phyloP scores from a whole-genome alignment of 2,113 vertebrate genomes.

The Maccullochella peelii region DNA sequence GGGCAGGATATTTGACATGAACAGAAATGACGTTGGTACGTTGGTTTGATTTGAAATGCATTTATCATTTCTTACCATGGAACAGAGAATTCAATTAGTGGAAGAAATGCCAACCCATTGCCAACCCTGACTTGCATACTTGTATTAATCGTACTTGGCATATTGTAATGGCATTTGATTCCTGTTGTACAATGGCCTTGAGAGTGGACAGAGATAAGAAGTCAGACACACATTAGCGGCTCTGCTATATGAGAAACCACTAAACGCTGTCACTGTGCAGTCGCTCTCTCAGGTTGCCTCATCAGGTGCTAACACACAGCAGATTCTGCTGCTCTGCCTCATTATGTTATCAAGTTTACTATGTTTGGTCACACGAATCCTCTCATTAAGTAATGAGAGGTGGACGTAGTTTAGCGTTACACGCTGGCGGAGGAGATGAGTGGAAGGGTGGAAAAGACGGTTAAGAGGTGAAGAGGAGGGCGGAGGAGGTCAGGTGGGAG shows the following conservation, averaged over 20 bases:
- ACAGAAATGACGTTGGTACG: no score
- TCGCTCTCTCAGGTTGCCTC: constrained; percentile 62
- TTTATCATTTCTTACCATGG: not conserved
- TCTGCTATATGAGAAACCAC: constrained; percentile 45
- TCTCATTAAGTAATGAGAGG: constrained; percentile 73
- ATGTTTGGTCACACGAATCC: constrained; percentile 54
- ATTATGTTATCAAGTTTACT: constrained; percentile 76
- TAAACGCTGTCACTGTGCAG: constrained; percentile 16
- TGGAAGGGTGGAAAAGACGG: constrained; percentile 26
- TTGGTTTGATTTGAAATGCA: not conserved
- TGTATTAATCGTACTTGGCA: not conserved
- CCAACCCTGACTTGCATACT: not conserved
- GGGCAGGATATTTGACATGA: not conserved
- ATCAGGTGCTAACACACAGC: constrained; percentile 51
- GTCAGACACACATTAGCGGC: constrained; percentile 13
- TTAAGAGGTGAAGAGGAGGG: constrained; percentile 29
- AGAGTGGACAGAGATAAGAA: constrained; percentile 13
- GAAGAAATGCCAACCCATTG: not conserved
- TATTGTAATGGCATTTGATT: not conserved
- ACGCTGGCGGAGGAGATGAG: constrained; percentile 12
- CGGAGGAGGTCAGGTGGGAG: not conserved
- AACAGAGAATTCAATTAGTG: not conserved
- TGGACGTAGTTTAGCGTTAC: constrained; percentile 61
- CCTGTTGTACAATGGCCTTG: not conserved
- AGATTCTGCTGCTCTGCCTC: constrained; percentile 49